A percentile compares a stretch with the other conserved stretches of the same genome.
These are phyloP conservation scores for Andricus grossulariae DNA, from an alignment of 1,140 invertebrate species.

Conservation along the genomic window DNA sequence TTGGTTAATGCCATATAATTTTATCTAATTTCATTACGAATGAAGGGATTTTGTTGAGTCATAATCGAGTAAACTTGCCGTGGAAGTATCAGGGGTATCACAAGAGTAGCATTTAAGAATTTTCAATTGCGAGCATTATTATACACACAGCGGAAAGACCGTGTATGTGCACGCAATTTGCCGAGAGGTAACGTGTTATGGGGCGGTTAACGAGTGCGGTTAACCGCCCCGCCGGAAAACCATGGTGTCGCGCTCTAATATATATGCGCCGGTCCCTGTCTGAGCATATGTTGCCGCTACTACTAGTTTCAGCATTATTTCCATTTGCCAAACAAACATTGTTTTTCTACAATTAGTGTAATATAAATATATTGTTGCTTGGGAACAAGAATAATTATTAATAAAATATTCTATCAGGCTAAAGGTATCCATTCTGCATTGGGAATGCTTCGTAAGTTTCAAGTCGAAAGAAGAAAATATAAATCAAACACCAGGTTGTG, in stretches of 20 bases:
- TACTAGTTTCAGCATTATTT: constrained; percentile 55
- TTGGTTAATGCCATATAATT: too few species aligned
- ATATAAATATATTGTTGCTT: too few species aligned
- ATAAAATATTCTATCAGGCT: too few species aligned
- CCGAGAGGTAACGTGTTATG: constrained; percentile 70
- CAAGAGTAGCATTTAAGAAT: constrained; percentile 46
- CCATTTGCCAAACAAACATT: constrained; percentile 53
- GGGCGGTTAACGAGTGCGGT: constrained; percentile 75
- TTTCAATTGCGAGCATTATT: constrained; percentile 54
- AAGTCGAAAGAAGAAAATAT: too few species aligned
- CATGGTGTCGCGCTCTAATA: constrained; percentile 72
- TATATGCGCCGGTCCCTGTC: constrained; percentile 68
- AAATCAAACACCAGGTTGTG: neutral
- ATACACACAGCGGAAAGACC: constrained; percentile 51
- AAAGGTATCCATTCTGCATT: too few species aligned
- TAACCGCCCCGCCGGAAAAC: constrained; percentile 73
- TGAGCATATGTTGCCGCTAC: constrained; percentile 74
- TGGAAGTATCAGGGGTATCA: neutral
- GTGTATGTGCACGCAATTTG: constrained; percentile 60
- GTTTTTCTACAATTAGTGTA: too few species aligned
- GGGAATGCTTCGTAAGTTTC: too few species aligned
- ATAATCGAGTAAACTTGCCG: neutral
- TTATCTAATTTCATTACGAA: too few species aligned
- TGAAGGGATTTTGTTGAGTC: neutral
- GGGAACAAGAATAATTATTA: too few species aligned